These are phyloP conservation scores for Nymphalis urticae DNA, from an alignment of 2,888 invertebrate genomes.

Conservation along the genomic window DNA sequence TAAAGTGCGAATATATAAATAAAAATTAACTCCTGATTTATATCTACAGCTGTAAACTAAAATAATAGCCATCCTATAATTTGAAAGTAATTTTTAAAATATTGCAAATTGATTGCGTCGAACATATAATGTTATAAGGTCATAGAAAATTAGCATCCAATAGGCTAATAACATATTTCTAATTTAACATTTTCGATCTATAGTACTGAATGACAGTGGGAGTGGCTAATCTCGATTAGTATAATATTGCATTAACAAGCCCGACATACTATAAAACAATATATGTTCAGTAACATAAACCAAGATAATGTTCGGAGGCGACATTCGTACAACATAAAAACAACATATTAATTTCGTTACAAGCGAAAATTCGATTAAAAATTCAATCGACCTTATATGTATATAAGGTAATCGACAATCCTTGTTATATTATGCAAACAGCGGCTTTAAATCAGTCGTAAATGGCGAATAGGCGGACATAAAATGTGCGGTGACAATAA, in stretches of 20 bases:
- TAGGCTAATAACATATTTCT: constrained; percentile 27
- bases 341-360: constrained; percentile 50
- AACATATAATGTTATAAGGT: constrained; percentile 32
- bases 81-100: constrained; percentile 1
- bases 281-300: constrained; percentile 5
- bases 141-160: constrained; percentile 33
- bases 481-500: constrained; percentile 63
- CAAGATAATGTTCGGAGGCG: not conserved
- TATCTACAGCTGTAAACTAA: no score
- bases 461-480: constrained; percentile 63
- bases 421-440: constrained; percentile 71
- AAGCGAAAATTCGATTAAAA: constrained; percentile 62
- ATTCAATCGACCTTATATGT: constrained; percentile 56
- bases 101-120: constrained; percentile 15
- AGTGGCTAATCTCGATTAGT: constrained; percentile 33
- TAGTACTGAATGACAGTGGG: constrained; percentile 30
- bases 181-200: constrained; percentile 30
- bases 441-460: constrained; percentile 62
- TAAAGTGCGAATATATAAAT: no score
- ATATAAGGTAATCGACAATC: constrained; percentile 62
- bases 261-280: constrained; percentile 13
- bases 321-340: constrained; percentile 11
- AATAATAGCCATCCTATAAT: no score
- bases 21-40: no score
- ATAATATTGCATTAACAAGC: constrained; percentile 17